Percentiles rank a stretch among this genome's conserved stretches.
These are phyloP conservation scores for Struthidea cinerea DNA, from an alignment of 2,113 vertebrate species.

Conservation along the genomic window DNA sequence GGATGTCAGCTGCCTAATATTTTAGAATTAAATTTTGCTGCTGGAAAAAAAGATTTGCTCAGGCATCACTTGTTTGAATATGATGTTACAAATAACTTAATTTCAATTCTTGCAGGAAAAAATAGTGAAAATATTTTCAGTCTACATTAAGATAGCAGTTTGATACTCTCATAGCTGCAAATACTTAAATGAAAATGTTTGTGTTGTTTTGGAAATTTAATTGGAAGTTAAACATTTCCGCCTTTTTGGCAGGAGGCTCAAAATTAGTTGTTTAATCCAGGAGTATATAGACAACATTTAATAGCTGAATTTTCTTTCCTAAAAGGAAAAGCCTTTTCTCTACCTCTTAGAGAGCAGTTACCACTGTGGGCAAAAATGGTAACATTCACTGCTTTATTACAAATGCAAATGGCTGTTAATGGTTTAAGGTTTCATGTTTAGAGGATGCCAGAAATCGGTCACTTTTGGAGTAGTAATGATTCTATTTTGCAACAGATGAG, in stretches of 20 bases:
- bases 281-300: not conserved
- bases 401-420: not conserved
- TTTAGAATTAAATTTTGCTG: constrained; percentile 26
- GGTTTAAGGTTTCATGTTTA: not conserved
- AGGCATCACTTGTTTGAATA: constrained; percentile 36
- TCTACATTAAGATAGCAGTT: not conserved
- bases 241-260: not conserved
- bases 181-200: not conserved
- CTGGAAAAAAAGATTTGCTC: constrained; percentile 4
- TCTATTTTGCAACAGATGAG: not conserved
- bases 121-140: constrained; percentile 26
- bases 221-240: not conserved
- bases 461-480: not conserved
- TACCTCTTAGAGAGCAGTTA: not conserved
- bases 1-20: constrained; percentile 43
- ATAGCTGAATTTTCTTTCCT: not conserved
- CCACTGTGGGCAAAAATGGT: not conserved
- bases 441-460: not conserved
- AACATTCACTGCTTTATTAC: not conserved
- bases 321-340: not conserved
- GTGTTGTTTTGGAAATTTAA: not conserved
- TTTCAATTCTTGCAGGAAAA: constrained; percentile 26
- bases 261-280: not conserved
- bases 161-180: constrained; percentile 1
- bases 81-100: not conserved